Evolutionary conservation across 1,140 invertebrate genomes (phyloP), one percentile per base, ranked within the genome.

Genomic region (Drosophila athabasca): DNA sequence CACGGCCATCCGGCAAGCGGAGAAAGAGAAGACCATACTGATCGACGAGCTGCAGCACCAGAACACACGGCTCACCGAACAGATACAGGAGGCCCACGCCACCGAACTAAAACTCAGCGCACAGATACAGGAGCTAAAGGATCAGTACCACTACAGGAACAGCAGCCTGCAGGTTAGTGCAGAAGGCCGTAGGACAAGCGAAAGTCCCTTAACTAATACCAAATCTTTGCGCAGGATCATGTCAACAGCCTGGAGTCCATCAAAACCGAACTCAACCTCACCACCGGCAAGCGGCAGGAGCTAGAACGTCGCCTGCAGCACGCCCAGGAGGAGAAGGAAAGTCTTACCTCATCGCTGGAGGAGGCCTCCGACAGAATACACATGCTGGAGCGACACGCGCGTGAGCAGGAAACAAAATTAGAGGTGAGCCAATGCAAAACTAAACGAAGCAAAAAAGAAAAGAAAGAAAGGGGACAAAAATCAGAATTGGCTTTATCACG

Each of bases 11-110:
- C 64, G 90, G 74, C 95, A 96, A 91, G 94, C 94, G 46, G 97
- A 98, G 83, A 94, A 95, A 91, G 94, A 97, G 91, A 95, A 96
- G 92, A 93, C 95, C n/a, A 93, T 94, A 24, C 93, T 97, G 9
- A 96, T 99, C 31, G 94, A 95, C 8, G 97, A 98, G 87, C 93
- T 99, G 45, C 97, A 96, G 17, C 95, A 97, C 67, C 97, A 99
- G 92, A 99, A 98, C 92, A 95, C 96, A 65, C 93, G 97, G 52
- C 93, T 99, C 5, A 97, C 97, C 3, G 94, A 94, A 35, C 97
- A 98, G 92, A 94, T 99, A 29, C 96, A 97, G 92, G 96, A 97
- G 92, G 96, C 96, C 2, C 94, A 95, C 26, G 94, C 95, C 62
- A 95, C 95, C 49, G 97, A 98, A 93, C 95, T 96, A 51, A 95